Base-by-base conservation (phyloP, 1,140 invertebrate species). In the Metaphire vulgaris region DNA sequence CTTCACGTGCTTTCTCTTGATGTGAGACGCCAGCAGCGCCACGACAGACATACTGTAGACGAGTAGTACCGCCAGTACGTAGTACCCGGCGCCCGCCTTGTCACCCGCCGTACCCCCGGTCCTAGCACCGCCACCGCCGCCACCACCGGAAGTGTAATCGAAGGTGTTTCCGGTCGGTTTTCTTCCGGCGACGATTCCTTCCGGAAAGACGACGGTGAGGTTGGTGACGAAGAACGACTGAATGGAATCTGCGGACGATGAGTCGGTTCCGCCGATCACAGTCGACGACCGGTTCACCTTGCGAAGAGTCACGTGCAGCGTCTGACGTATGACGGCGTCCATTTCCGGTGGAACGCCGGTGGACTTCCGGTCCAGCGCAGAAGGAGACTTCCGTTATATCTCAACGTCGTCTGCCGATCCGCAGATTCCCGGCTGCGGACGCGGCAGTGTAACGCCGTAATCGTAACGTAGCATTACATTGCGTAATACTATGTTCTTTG, bases 11-110 rank as follows among this genome's bases (percentile, higher is more conserved):
- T 73, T 73, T 2, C 72, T 34, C 21, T 73, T 73, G 1, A 73
- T 73, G 6, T 34, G 32, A 0, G 72, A 73, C 33, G 34, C 41
- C 26, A 73, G 32, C 14, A 73, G 72, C 6, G 72, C 72, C 28
- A 73, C 1, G 41, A 73, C 41, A 30, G 72, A 73, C 6, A 73
- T 73, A 28, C 72, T 73, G 33, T 73, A 73, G 41, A 73, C 72
- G 41, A 73, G 72, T 26, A 73, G 28, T n/a, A 73, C 72, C 15
- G 72, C 72, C 0, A 73, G 31, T n/a, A 73, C 41, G 28, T 73
- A 73, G n/a, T 29, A 28, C 6, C 31, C 72, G 6, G 72, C 72
- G 1, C 72, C 72, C 28, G 41, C 41, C 6, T 56, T 12, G 21
- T 56, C 41, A 21, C 41, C 41, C 6, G 41, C 41, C 41, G 41